phyloP scores from a whole-genome alignment of 37 sponge, comb jelly and placozoan species.

The Spongilla lacustris region DNA sequence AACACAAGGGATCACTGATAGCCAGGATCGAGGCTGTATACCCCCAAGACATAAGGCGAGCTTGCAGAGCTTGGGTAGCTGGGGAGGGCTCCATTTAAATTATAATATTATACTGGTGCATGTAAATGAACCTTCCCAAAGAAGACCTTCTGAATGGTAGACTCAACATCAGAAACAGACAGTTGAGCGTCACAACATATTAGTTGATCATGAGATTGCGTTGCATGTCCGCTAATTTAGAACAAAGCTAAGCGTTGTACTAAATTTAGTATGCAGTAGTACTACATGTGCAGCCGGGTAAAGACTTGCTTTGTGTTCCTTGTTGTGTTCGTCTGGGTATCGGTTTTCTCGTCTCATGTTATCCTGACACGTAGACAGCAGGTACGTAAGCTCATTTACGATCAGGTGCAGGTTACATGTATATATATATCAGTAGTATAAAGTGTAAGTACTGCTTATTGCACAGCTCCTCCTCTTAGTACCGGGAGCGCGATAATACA shows the following conservation, averaged over 20 bases:
- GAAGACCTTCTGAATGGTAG: no score
- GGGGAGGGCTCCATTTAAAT: no score
- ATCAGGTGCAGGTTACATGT: background rate
- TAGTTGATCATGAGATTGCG: no score
- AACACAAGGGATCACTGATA: no score
- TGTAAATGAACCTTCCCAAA: no score
- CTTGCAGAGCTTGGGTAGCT: no score
- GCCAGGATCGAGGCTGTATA: no score
- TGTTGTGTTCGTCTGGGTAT: background rate
- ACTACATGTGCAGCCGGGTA: background rate
- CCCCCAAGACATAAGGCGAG: no score
- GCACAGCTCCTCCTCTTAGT: background rate
- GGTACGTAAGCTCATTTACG: background rate
- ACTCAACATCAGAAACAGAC: no score
- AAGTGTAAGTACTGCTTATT: constrained; percentile 1
- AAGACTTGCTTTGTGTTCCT: background rate
- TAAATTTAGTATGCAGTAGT: no score
- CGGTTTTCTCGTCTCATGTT: background rate
- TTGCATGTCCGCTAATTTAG: background rate
- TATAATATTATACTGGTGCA: no score
- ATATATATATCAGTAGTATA: background rate
- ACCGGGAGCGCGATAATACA: background rate
- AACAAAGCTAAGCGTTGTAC: background rate
- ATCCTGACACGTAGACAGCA: background rate
- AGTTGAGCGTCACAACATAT: no score